Conservation (phyloP, 2,113 vertebrate genomes). For the Circaetus gallicus region DNA sequence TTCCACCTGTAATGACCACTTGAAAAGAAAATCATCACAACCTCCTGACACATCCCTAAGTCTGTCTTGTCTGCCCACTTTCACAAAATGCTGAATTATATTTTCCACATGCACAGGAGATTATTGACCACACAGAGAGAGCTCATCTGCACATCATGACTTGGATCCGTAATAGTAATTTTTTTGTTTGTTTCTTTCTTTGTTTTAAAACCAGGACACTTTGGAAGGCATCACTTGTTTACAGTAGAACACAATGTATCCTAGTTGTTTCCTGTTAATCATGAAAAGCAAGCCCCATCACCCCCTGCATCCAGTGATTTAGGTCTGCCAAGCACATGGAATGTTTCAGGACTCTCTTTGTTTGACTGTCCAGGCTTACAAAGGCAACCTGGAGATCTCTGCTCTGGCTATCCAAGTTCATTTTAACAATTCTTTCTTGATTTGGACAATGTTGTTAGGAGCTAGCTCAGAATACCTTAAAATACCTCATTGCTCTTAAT, state of each 20-base stretch:
- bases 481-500: neutral
- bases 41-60: rapidly evolving
- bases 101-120: neutral
- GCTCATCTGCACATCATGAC: neutral
- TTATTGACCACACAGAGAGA: neutral
- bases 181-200: neutral
- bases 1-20: neutral
- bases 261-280: neutral
- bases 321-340: neutral
- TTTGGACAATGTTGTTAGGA: neutral
- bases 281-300: neutral
- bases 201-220: neutral
- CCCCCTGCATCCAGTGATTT: neutral
- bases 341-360: neutral
- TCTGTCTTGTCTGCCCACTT: neutral
- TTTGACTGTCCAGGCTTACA: neutral
- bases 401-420: neutral
- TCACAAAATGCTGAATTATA: neutral
- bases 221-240: neutral
- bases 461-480: neutral
- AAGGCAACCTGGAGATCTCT: neutral
- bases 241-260: neutral
- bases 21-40: neutral
- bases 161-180: neutral
- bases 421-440: neutral